These are phyloP conservation scores for Caenorhabditis sp. DNA, from an alignment of 2,888 invertebrate genomes.

Conservation along the genomic window DNA sequence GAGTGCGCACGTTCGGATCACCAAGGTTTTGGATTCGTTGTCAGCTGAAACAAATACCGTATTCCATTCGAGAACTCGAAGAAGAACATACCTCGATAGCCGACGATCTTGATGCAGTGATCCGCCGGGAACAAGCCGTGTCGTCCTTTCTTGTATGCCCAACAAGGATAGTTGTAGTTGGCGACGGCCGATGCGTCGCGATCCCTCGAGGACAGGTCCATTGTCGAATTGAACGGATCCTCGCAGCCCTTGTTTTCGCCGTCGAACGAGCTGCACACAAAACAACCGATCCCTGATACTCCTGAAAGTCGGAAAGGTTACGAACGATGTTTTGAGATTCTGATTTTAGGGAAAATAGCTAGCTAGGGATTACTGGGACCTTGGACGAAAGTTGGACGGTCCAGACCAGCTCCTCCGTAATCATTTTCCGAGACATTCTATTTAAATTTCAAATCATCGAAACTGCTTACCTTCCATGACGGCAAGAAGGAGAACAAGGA, in stretches of 20 bases:
- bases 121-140: constrained; percentile 97
- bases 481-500: constrained; percentile 47
- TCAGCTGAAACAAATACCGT: constrained; percentile 71
- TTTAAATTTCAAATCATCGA: too few species aligned
- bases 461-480: constrained; percentile 56
- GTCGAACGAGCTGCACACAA: constrained; percentile 95
- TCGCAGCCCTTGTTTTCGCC: constrained; percentile 91
- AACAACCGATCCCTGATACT: constrained; percentile 90
- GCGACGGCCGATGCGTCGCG: constrained; percentile 65
- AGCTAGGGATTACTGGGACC: too few species aligned
- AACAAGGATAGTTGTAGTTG: constrained; percentile 91
- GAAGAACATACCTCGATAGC: constrained; percentile 89
- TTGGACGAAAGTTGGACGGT: too few species aligned
- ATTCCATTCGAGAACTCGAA: too few species aligned
- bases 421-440: too few species aligned
- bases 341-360: too few species aligned
- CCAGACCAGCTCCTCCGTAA: too few species aligned
- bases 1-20: constrained; percentile 94
- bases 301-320: constrained; percentile 47
- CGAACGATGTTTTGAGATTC: too few species aligned
- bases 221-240: constrained; percentile 88
- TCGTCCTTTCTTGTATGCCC: constrained; percentile 94
- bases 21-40: constrained; percentile 85
- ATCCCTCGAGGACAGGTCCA: constrained; percentile 64
- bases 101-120: constrained; percentile 95